Evolutionary conservation across 2,888 invertebrate species (phyloP).

Genomic region (Philereme transversata): DNA sequence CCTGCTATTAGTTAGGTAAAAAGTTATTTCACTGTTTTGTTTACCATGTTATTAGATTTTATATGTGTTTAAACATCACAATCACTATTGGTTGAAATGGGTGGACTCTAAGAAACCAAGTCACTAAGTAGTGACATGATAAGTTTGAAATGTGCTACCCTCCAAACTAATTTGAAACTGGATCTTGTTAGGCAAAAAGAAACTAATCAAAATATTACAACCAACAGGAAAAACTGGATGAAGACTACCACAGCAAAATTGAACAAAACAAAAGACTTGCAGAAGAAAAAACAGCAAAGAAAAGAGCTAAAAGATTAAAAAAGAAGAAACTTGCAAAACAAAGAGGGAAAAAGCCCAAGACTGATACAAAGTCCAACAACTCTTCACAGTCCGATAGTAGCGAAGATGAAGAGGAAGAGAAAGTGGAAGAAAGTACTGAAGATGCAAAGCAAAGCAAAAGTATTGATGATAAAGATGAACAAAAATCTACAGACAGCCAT

Average conservation of each 20-base stretch:
- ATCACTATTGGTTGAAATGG: no score
- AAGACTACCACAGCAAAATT: conserved; percentile 91
- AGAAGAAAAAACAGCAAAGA: conserved; percentile 94
- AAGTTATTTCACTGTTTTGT: no score
- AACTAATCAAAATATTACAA: conserved; percentile 37
- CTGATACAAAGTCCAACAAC: conserved; percentile 44
- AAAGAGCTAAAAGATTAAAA: conserved; percentile 93
- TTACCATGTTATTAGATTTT: no score
- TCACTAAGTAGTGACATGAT: no score
- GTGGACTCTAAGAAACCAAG: no score
- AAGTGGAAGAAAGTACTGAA: conserved; percentile 28
- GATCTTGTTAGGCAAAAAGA: no score
- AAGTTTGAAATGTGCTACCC: not conserved
- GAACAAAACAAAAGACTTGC: conserved; percentile 89
- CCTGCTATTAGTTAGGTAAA: no score
- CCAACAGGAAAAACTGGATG: conserved; percentile 90
- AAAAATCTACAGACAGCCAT: conserved; percentile 1
- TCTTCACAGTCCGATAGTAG: conserved; percentile 66
- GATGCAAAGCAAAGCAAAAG: conserved; percentile 40
- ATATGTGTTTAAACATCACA: no score
- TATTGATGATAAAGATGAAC: conserved; percentile 40
- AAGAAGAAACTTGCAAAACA: conserved; percentile 84
- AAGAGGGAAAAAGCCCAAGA: conserved; percentile 71
- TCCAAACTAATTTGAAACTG: no score
- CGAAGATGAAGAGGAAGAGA: conserved; percentile 46